Evolutionary conservation across 2,888 invertebrate species (phyloP).

Genomic region (Drosophila algonquin): DNA sequence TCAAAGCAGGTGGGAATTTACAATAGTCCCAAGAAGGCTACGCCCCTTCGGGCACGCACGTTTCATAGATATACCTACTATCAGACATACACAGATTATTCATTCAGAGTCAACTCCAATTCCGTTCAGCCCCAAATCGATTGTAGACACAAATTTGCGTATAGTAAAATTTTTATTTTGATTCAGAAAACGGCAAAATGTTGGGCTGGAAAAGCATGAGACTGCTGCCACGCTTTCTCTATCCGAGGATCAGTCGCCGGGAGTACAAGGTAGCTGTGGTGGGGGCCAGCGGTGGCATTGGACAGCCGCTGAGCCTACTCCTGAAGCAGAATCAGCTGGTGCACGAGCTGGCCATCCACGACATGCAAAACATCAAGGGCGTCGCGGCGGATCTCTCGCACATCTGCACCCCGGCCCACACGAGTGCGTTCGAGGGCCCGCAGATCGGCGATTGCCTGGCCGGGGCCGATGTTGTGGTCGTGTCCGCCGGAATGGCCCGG

Average conservation of each 20-base stretch:
- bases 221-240: not conserved
- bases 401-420: constrained; percentile 92
- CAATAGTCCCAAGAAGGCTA: not conserved
- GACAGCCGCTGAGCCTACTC: constrained; percentile 95
- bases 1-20: not conserved
- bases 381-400: constrained; percentile 98
- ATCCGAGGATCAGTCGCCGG: not conserved
- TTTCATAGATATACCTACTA: not conserved
- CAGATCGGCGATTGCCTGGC: constrained; percentile 89
- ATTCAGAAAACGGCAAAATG: not conserved
- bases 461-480: constrained; percentile 92
- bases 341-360: constrained; percentile 92
- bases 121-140: not conserved
- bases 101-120: not conserved
- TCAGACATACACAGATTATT: not conserved
- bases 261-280: constrained; percentile 88
- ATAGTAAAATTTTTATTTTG: not conserved
- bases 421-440: constrained; percentile 88
- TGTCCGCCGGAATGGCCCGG: constrained; percentile 97
- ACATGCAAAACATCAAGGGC: constrained; percentile 95
- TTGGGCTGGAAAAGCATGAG: not conserved
- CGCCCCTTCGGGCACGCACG: not conserved
- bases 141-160: not conserved
- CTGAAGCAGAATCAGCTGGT: constrained; percentile 94
- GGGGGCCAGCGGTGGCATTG: constrained; percentile 98